Conservation (phyloP, 2,113 vertebrate species). For the Lepisosteus oculatus region DNA sequence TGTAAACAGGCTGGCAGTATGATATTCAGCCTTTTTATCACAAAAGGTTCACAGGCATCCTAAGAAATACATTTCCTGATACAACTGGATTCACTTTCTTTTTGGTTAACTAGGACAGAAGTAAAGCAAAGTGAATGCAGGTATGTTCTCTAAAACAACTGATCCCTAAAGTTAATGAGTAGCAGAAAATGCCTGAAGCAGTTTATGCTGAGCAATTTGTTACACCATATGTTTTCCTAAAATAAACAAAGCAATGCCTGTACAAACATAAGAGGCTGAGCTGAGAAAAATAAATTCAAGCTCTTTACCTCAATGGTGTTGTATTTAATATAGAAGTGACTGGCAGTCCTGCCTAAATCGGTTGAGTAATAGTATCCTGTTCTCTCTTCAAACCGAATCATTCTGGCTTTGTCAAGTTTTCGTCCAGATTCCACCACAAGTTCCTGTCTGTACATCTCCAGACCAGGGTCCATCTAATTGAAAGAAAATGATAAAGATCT, state of each 20-base stretch:
- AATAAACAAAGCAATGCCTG: neutral
- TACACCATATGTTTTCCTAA: neutral
- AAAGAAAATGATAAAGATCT: neutral
- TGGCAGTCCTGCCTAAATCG: slow-evolving; percentile 91
- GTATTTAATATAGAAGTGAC: slow-evolving; percentile 97
- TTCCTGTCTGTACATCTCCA: slow-evolving; percentile 88
- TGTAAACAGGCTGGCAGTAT: too few species aligned
- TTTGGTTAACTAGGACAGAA: too few species aligned
- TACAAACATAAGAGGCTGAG: neutral
- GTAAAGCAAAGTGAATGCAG: too few species aligned
- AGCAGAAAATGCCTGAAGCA: too few species aligned
- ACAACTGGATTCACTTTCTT: too few species aligned
- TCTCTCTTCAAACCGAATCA: slow-evolving; percentile 96
- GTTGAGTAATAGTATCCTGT: slow-evolving; percentile 95
- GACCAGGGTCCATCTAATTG: slow-evolving; percentile 80
- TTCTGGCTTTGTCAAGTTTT: slow-evolving; percentile 90
- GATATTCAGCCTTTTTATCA: too few species aligned
- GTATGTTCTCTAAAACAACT: too few species aligned
- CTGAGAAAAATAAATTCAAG: neutral
- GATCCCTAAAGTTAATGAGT: neutral
- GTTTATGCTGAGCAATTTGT: too few species aligned
- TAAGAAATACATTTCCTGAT: too few species aligned
- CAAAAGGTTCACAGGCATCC: too few species aligned
- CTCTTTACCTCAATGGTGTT: slow-evolving; percentile 90
- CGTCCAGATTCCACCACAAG: slow-evolving; percentile 83